Base-by-base conservation (phyloP, 2,888 invertebrate genomes). In the Cylindroiulus punctatus region DNA sequence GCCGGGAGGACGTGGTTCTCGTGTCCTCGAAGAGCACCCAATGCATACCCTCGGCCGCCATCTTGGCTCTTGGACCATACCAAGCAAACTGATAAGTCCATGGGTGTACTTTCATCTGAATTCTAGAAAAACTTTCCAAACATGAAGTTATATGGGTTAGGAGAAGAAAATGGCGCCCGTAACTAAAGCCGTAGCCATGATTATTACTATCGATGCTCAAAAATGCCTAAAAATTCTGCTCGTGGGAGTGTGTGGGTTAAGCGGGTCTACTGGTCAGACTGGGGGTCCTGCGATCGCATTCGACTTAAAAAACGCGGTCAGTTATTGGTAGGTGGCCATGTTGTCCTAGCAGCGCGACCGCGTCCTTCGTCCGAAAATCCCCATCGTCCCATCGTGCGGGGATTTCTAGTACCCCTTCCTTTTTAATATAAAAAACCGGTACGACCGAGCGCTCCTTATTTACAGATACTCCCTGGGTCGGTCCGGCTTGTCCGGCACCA, bases 401-500 rank as follows among this genome's bases (percentile, higher is more conserved):
- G 30, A 30, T 76, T 30, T 76, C 26, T 14, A 14, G 10, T 52
- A 7, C n/a, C 52, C n/a, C 52, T 52, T 52, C 52, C 52, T 52
- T n/a, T 76, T 30, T 76, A 76, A 76, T 30, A 76, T 76, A 76
- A 30, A 76, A 76, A 76, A 76, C 76, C 26, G 57, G 19, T 26
- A 65, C 57, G 22, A 26, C 30, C 30, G 14, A 32, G 30, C 83
- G 17, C 22, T 40, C 40, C 40, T 12, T 83, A 83, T 83, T 83
- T 83, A 83, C 44, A 83, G 42, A 83, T 83, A 83, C 17, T 83
- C 83, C 26, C 83, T 83, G 12, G 83, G 83, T n/a, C 83, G 40
- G n/a, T 83, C 83, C 22, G 40, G 83, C 44, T 83, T 83, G 83
- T 83, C 83, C 22, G 83, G 83, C 40, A 83, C 83, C 14, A 83